These are phyloP conservation scores for Cistogaster globosa DNA, from an alignment of 2,888 invertebrate genomes.

Conservation along the genomic window DNA sequence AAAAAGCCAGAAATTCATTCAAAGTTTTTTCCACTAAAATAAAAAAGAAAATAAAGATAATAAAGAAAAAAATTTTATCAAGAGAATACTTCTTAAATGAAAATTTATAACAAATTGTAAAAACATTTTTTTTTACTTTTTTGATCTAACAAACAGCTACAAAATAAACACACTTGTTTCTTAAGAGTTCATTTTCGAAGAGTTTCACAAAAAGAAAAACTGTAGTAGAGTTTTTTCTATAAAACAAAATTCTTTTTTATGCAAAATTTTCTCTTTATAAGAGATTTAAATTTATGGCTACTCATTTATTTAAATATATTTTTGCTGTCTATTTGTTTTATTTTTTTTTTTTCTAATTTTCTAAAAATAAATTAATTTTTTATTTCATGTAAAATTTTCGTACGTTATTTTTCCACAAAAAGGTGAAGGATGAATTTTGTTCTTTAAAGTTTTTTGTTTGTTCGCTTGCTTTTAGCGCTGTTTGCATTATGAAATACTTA, in stretches of 20 bases:
- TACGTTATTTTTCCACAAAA: slow-evolving; percentile 61
- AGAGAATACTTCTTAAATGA: too few relatives aligned
- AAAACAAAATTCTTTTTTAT: background rate
- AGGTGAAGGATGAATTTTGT: slow-evolving; percentile 70
- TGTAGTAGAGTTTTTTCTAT: slow-evolving; percentile 20
- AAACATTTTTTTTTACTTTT: too few relatives aligned
- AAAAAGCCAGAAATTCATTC: too few relatives aligned
- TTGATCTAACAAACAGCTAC: slow-evolving; percentile 10
- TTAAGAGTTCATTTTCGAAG: slow-evolving; percentile 12
- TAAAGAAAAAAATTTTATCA: too few relatives aligned
- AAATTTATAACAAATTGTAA: background rate
- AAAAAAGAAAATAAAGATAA: too few relatives aligned
- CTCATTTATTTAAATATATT: background rate
- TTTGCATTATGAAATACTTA: slow-evolving; percentile 9
- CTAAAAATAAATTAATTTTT: slow-evolving; percentile 59
- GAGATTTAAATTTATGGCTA: background rate
- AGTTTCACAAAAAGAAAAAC: background rate
- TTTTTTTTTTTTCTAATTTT: slow-evolving; percentile 12
- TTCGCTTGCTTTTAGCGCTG: slow-evolving; percentile 3
- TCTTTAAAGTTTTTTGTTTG: slow-evolving; percentile 27
- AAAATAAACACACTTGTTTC: background rate
- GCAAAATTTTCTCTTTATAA: background rate
- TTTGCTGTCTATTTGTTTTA: too few relatives aligned
- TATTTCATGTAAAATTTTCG: slow-evolving; percentile 62
- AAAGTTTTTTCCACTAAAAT: too few relatives aligned